phyloP scores from a whole-genome alignment of 2,888 invertebrate genomes.

The Venusia cambrica region DNA sequence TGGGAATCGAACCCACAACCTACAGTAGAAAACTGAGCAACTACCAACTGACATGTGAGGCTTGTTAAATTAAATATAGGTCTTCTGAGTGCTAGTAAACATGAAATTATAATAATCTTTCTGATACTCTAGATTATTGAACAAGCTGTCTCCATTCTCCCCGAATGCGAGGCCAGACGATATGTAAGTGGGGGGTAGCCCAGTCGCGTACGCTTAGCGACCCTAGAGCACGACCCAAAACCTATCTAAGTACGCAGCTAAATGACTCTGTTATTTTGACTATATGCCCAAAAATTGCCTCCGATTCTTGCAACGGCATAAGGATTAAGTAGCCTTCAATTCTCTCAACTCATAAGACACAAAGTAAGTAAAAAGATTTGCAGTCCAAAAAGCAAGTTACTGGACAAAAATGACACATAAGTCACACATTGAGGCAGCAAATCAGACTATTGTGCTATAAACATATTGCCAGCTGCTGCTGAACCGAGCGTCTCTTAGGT shows the following conservation, averaged over 20 bases:
- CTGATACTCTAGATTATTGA: constrained; percentile 68
- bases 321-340: too few relatives aligned
- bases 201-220: constrained; percentile 62
- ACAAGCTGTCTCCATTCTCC: constrained; percentile 74
- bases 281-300: too few relatives aligned
- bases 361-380: neutral
- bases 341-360: neutral
- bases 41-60: too few relatives aligned
- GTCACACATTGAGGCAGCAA: too few relatives aligned
- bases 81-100: neutral
- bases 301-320: too few relatives aligned
- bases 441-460: too few relatives aligned
- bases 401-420: too few relatives aligned
- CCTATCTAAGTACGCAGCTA: constrained; percentile 41
- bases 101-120: constrained; percentile 40
- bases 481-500: too few relatives aligned
- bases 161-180: constrained; percentile 66
- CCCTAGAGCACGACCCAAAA: constrained; percentile 58
- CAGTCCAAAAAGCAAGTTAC: neutral
- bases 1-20: too few relatives aligned
- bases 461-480: too few relatives aligned
- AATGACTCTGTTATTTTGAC: constrained; percentile 14
- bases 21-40: too few relatives aligned
- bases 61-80: too few relatives aligned
- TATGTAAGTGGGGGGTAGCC: constrained; percentile 62